Conservation (phyloP, 2,888 invertebrate genomes). For the Dasypolia templi region DNA sequence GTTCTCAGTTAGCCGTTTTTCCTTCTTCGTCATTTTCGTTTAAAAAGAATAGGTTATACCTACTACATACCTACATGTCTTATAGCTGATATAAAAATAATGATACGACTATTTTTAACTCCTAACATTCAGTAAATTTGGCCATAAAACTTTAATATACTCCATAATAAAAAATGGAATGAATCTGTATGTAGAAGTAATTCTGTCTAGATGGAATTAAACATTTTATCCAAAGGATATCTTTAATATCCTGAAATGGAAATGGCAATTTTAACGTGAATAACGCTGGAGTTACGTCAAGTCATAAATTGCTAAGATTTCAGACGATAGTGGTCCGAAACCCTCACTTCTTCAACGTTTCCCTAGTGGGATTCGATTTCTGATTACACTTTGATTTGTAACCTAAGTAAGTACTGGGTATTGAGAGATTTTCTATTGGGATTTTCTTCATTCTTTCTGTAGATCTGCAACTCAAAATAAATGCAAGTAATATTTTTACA, state of each 20-base stretch:
- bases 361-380: slow-evolving; percentile 12
- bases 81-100: neutral
- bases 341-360: neutral
- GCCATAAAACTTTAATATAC: slow-evolving; percentile 19
- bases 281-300: neutral
- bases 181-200: neutral
- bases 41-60: too few species aligned
- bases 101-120: neutral
- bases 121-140: neutral
- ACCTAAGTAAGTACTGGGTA: too few species aligned
- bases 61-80: too few species aligned
- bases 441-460: neutral
- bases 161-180: slow-evolving; percentile 19
- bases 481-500: neutral
- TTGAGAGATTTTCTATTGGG: neutral
- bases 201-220: slow-evolving; percentile 34
- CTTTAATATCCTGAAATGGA: slow-evolving; percentile 36
- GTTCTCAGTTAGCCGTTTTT: too few species aligned
- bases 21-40: too few species aligned
- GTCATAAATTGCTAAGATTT: slow-evolving; percentile 37
- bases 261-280: slow-evolving; percentile 34
- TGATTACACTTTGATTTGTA: slow-evolving; percentile 4
- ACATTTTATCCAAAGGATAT: slow-evolving; percentile 35
- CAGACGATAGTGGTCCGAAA: slow-evolving; percentile 7
- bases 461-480: neutral